Evolutionary conservation across 2,888 invertebrate species (phyloP), one percentile per base, ranked within the genome.

Genomic region (Euzetes globulus): DNA sequence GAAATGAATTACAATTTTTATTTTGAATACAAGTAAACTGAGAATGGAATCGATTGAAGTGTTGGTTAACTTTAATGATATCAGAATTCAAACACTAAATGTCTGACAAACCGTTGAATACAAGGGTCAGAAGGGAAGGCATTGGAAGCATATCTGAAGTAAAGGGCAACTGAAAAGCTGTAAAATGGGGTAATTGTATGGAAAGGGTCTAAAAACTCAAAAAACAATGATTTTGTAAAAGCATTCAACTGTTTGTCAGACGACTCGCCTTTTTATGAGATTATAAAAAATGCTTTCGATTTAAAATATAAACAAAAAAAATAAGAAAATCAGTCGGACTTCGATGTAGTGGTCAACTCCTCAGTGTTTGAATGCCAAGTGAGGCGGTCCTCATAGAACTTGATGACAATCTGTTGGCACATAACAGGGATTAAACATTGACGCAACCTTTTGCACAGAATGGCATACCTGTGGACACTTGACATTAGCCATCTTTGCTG

Each of bases 341-440:
- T 58, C 17, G 58, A 5, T 1, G 65, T 17, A 13, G 70, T 27
- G 27, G 70, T 47, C 70, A 70, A 19, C 19, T 70, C 70, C 15
- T 70, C 70, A 15, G 15, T 22, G 17, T 70, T 70, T 22, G 41
- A 47, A 72, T 72, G 52, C 72, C 72, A 72, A n/a, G 72, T 72
- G 37, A 72, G 72, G 25, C 72, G 72, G 58, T 72, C 72, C 29
- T 72, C 72, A 72, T 72, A 72, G 72, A 72, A 72, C 72, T 72
- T 72, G 22, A 72, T 72, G 1, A 72, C 72, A 6, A 71, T 25
- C 71, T 60, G 29, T 29, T n/a, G 17, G 22, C 17, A 58, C 19
- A 13, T 9, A 19, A 19, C 5, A 58, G 6, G 5, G 19, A 58
- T 19, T 58, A 22, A 7, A 19, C 3, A 5, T 4, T 6, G 19